Evolutionary conservation across 2,888 invertebrate genomes (phyloP), one percentile per base, ranked within the genome.

Genomic region (Agapostemon virescens): DNA sequence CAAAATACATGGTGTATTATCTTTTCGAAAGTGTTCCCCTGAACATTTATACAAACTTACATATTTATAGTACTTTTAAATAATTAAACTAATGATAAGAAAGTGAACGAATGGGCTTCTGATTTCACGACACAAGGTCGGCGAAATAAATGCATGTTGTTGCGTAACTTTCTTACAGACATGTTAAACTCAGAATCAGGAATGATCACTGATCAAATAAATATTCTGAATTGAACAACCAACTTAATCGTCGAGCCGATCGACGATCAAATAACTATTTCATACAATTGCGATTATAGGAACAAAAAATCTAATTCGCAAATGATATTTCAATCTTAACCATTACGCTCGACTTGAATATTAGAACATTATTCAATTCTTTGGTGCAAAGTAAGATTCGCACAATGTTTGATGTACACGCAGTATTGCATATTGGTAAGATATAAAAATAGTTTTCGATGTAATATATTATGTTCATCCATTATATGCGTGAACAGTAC

Each of bases 101-200:
- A 30, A 69, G 20, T 69, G 49, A 69, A 69, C 20, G 52, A 67
- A 52, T 66, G 23, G 38, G 38, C n/a, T 45, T n/a, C 26, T 23
- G 23, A 73, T 55, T n/a, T 55, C 23, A 40, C 55, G 13, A 40
- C n/a, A 30, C 2, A 20, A 67, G 55, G 20, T 40, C 40, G 23
- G 26, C 55, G 30, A n/a, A 40, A n/a, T 55, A 73, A 40, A 26
- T 61, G 61, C 61, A 61, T 11, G 3, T 40, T 70, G n/a, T 40
- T n/a, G 17, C 23, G 15, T 15, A 36, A 49, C 26, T 26, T 64
- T 38, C 6, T 20, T 45, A 26, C 20, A 38, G 20, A 26, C 17
- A 55, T 45, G 23, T 15, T 52, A 52, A n/a, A 52, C 15, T 23
- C n/a, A 26, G 23, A 23, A 52, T 9, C 52, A 52, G 52, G 11